Evolutionary conservation across 2,797 vertebrate genomes (phyloP).

Genomic region (Stomatorhinus walkeri): DNA sequence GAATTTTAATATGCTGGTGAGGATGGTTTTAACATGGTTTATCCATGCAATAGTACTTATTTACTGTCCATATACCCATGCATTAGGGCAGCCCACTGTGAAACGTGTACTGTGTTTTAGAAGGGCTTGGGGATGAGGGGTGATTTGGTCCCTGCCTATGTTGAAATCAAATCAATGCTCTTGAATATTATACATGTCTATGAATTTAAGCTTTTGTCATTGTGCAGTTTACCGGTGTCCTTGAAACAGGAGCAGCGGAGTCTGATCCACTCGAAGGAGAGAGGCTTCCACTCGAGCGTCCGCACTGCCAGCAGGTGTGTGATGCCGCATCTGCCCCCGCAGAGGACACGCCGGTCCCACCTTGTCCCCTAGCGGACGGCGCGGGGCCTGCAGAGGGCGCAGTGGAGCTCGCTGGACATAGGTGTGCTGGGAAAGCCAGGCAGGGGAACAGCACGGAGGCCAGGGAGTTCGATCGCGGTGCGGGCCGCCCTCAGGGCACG

Average conservation of each 20-base stretch:
- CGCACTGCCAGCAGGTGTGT: not conserved
- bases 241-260: conserved; percentile 1
- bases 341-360: not conserved
- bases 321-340: not conserved
- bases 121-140: not conserved
- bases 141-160: not conserved
- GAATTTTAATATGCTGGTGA: not conserved
- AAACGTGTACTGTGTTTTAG: not conserved
- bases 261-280: not conserved
- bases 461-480: conserved; percentile 34
- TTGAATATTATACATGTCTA: conserved; percentile 4
- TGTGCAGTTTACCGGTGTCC: not conserved
- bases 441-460: conserved; percentile 44
- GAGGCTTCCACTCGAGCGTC: not conserved
- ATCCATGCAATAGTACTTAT: not conserved
- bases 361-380: not conserved
- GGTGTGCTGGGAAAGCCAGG: conserved; percentile 52
- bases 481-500: conserved; percentile 37
- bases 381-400: not conserved
- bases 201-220: not conserved
- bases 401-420: conserved; percentile 32
- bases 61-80: not conserved
- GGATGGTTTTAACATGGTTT: not conserved
- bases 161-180: not conserved
- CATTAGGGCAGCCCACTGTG: not conserved